phyloP scores from a whole-genome alignment of 2,888 invertebrate genomes.

The Ditula angustiorana region DNA sequence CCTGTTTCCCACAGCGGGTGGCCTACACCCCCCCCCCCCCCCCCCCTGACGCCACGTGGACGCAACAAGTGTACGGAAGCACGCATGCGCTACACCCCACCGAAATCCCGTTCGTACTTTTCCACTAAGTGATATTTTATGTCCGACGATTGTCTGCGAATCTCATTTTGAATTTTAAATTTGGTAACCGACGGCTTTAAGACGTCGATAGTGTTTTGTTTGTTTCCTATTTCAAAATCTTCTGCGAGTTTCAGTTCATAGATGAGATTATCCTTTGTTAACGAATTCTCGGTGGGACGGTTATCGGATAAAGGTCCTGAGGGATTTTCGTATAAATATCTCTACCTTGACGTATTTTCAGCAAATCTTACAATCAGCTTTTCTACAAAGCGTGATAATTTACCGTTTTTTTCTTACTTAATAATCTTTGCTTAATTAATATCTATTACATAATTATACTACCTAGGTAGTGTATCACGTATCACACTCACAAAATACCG shows the following conservation, averaged over 20 bases:
- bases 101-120: constrained; percentile 64
- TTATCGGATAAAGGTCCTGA: neutral
- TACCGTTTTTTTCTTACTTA: no score
- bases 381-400: neutral
- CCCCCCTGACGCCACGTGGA: constrained; percentile 62
- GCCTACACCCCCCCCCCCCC: constrained; percentile 9
- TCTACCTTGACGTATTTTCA: neutral
- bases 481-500: no score
- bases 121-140: constrained; percentile 58
- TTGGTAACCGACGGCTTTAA: neutral
- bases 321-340: neutral
- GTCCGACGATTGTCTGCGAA: constrained; percentile 24
- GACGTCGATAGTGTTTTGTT: neutral
- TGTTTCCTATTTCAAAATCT: neutral
- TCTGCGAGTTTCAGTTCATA: neutral
- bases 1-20: constrained; percentile 56
- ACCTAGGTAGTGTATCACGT: no score
- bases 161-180: constrained; percentile 19
- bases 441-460: no score
- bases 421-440: no score
- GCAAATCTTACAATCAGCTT: neutral
- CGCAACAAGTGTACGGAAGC: constrained; percentile 72
- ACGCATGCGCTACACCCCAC: constrained; percentile 68
- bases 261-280: neutral
- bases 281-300: neutral